Conservation (phyloP, 2,888 invertebrate genomes). For the Caenorhabditis macrosperma region DNA sequence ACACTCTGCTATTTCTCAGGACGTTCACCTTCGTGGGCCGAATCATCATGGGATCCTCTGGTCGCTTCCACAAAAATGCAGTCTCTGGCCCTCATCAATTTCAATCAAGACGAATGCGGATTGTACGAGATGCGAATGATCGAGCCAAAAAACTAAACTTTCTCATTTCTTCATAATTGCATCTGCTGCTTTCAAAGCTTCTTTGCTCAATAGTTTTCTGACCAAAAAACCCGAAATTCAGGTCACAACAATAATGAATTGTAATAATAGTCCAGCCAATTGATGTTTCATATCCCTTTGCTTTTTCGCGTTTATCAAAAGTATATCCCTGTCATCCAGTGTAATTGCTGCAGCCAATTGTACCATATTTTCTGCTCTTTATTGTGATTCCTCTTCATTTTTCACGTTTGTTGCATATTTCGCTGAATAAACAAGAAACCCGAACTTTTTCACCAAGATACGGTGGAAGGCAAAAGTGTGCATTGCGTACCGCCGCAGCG, state of each 20-base stretch:
- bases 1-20: slow-evolving; percentile 53
- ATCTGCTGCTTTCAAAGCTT: slow-evolving; percentile 27
- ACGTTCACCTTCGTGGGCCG: slow-evolving; percentile 71
- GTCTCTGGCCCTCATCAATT: slow-evolving; percentile 60
- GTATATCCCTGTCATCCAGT: slow-evolving; percentile 12
- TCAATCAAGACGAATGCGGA: slow-evolving; percentile 66
- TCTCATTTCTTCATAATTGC: neutral
- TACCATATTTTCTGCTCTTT: slow-evolving; percentile 40
- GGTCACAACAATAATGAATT: slow-evolving; percentile 13
- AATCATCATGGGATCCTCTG: slow-evolving; percentile 73
- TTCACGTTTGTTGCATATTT: neutral
- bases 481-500: slow-evolving; percentile 55
- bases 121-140: slow-evolving; percentile 58
- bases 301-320: neutral
- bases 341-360: slow-evolving; percentile 16
- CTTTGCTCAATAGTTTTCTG: slow-evolving; percentile 36
- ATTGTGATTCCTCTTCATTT: slow-evolving; percentile 28
- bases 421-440: slow-evolving; percentile 31
- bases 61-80: slow-evolving; percentile 66
- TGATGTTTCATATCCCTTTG: slow-evolving; percentile 23
- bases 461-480: slow-evolving; percentile 53
- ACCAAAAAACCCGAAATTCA: slow-evolving; percentile 15
- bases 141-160: slow-evolving; percentile 34
- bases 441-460: slow-evolving; percentile 15
- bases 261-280: neutral